Evolutionary conservation across 2,888 invertebrate genomes (phyloP).

Genomic region (Lasioglossum villosulum): DNA sequence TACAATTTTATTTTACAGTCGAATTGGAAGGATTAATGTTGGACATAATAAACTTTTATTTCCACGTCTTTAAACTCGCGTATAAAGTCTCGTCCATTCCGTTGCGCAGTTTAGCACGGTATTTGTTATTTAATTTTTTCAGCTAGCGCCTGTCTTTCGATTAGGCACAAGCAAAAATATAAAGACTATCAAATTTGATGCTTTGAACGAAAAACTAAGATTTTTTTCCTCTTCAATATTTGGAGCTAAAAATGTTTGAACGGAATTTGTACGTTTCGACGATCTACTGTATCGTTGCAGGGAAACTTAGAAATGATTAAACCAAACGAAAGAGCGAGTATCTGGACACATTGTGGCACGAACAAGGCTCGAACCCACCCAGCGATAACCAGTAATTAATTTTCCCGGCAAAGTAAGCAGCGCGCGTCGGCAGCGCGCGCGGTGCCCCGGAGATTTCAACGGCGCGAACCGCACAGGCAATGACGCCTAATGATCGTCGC

Average conservation of each 20-base stretch:
- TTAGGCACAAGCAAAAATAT: not conserved
- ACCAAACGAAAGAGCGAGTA: not conserved
- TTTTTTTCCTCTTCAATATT: not conserved
- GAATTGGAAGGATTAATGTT: not conserved
- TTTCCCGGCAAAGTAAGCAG: not conserved
- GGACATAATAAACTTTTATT: not conserved
- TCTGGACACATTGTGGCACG: not conserved
- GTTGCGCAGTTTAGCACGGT: not conserved
- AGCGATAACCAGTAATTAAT: not conserved
- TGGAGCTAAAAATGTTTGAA: not conserved
- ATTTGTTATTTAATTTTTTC: not conserved
- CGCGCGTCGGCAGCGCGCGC: not conserved
- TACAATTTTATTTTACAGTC: not conserved
- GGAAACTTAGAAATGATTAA: not conserved
- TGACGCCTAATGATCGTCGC: not conserved
- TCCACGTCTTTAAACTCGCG: not conserved
- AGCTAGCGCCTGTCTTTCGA: not conserved
- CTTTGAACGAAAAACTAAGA: no score
- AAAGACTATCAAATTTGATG: not conserved
- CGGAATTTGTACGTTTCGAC: not conserved
- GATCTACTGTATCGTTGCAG: not conserved
- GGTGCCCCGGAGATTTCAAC: constrained; percentile 18
- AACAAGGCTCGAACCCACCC: not conserved
- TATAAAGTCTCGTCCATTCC: not conserved
- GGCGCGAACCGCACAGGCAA: not conserved